Evolutionary conservation across 2,888 invertebrate genomes (phyloP).

Genomic region (Polylopha cassiicola): DNA sequence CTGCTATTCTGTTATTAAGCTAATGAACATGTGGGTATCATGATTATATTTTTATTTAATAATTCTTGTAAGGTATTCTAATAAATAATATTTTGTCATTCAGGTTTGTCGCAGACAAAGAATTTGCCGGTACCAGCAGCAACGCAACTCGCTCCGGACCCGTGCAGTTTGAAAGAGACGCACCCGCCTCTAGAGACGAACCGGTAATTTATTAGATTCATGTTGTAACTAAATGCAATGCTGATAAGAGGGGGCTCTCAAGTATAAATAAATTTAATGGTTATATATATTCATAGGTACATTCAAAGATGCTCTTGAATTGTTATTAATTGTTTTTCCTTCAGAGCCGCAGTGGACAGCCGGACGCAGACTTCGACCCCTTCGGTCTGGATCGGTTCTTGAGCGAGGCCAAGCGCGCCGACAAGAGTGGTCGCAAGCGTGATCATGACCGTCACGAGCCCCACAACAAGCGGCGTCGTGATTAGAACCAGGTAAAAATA

Average conservation of each 20-base stretch:
- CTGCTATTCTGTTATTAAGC: too few species aligned
- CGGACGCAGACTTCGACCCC: slow-evolving; percentile 85
- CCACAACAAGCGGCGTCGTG: slow-evolving; percentile 56
- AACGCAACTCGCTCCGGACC: slow-evolving; percentile 88
- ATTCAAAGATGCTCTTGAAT: too few species aligned
- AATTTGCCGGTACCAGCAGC: slow-evolving; percentile 93
- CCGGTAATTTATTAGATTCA: slow-evolving; percentile 26
- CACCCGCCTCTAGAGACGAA: slow-evolving; percentile 55
- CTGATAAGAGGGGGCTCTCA: not conserved
- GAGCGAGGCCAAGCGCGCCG: slow-evolving; percentile 94
- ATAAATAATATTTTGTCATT: not conserved
- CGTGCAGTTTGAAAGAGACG: slow-evolving; percentile 94
- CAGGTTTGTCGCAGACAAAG: slow-evolving; percentile 98
- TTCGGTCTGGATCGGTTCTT: slow-evolving; percentile 99
- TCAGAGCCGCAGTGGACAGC: slow-evolving; percentile 40
- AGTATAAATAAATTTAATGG: too few species aligned
- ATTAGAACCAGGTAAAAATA: slow-evolving; percentile 34
- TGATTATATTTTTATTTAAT: not conserved
- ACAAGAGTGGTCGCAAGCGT: slow-evolving; percentile 69
- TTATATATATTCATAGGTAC: too few species aligned
- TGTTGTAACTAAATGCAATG: not conserved
- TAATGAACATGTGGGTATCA: not conserved
- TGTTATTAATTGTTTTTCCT: slow-evolving; percentile 33
- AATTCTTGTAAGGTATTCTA: too few species aligned
- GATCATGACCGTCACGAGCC: slow-evolving; percentile 56